Percentiles rank a stretch among this genome's conserved stretches.
phyloP scores from a whole-genome alignment of 2,797 vertebrate species.

The Dipus sagitta region DNA sequence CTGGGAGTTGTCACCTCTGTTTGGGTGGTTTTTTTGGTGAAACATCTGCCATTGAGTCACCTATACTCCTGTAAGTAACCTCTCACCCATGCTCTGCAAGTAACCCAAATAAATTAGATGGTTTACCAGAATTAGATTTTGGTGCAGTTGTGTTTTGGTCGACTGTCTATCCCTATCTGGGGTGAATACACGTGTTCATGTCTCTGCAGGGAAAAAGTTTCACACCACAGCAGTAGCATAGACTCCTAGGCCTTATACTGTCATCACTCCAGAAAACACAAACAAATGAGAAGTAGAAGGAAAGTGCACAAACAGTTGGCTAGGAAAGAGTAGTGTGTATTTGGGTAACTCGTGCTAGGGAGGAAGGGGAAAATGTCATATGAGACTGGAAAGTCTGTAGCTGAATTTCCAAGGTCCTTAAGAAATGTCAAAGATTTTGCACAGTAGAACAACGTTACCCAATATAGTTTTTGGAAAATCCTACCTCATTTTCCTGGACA shows the following conservation, averaged over 20 bases:
- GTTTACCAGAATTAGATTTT: too few species aligned
- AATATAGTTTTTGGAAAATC: constrained; percentile 5
- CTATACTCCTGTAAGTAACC: too few species aligned
- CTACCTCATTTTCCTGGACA: background rate
- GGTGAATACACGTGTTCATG: too few species aligned
- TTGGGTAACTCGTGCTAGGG: background rate
- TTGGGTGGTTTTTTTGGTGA: too few species aligned
- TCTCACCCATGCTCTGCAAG: too few species aligned
- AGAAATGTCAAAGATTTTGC: background rate
- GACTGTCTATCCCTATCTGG: too few species aligned
- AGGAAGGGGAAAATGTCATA: background rate
- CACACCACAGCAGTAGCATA: too few species aligned
- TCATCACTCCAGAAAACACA: background rate
- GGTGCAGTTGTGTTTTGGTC: too few species aligned
- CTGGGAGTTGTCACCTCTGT: too few species aligned
- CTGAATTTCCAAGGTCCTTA: background rate
- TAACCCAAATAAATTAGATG: too few species aligned
- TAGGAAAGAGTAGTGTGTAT: background rate
- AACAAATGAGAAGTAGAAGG: background rate
- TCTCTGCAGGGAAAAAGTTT: too few species aligned
- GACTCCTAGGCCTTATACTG: background rate
- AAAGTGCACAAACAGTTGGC: background rate
- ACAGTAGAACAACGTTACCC: background rate
- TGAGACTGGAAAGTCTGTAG: background rate
- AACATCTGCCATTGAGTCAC: too few species aligned